A percentile compares a stretch with the other conserved stretches of the same genome.
Conservation (phyloP, 2,888 invertebrate genomes). For the Drosophila siamana region DNA sequence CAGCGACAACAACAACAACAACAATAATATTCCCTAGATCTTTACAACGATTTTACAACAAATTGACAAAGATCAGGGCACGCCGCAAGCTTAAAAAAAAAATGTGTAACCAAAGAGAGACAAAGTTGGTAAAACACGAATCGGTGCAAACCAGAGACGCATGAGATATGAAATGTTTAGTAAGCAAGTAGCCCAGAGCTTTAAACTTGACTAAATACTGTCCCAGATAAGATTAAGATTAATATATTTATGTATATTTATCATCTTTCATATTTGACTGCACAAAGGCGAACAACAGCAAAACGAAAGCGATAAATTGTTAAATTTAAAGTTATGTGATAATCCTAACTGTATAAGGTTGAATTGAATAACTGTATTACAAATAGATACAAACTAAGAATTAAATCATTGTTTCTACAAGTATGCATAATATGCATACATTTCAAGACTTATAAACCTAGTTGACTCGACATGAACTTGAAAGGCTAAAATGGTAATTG, state of each 20-base stretch:
- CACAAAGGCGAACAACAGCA: constrained; percentile 1
- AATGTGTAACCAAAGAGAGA: background rate
- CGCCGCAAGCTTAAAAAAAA: background rate
- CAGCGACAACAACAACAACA: background rate
- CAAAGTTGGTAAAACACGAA: constrained; percentile 1
- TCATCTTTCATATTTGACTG: constrained; percentile 9
- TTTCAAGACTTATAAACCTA: background rate
- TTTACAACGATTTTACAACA: background rate
- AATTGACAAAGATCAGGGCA: background rate
- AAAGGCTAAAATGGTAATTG: constrained; percentile 2
- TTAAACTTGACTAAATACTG: constrained; percentile 6
- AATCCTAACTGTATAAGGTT: constrained; percentile 6
- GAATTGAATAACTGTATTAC: constrained; percentile 23
- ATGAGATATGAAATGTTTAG: background rate
- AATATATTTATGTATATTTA: background rate
- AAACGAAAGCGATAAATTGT: constrained; percentile 13
- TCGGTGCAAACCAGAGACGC: background rate
- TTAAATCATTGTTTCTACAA: background rate
- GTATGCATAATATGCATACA: background rate
- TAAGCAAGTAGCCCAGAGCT: background rate
- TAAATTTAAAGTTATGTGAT: background rate
- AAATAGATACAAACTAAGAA: background rate
- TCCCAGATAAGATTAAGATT: constrained; percentile 8
- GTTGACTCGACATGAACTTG: constrained; percentile 36
- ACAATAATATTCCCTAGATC: background rate